phyloP scores from a whole-genome alignment of 2,113 vertebrate genomes.

The Cebus imitator region DNA sequence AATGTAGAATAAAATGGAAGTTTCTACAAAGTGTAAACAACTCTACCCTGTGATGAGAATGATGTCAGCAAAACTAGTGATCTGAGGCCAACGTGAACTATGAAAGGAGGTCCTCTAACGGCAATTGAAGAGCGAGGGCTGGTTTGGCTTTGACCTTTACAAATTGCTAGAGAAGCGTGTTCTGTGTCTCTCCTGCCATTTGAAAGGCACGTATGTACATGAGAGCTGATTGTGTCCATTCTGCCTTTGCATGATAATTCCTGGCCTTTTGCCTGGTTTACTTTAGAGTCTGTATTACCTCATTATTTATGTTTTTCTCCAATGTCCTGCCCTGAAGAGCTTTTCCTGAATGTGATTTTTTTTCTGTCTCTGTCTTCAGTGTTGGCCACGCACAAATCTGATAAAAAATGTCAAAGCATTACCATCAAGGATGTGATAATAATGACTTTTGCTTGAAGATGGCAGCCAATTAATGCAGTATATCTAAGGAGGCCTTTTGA shows the following conservation, averaged over 20 bases:
- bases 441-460: background rate
- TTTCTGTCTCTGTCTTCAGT: constrained; percentile 23
- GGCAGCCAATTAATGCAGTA: background rate
- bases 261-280: constrained; percentile 59
- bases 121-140: constrained; percentile 27
- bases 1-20: background rate
- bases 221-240: background rate
- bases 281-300: constrained; percentile 46
- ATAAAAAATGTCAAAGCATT: background rate
- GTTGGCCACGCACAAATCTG: background rate
- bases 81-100: background rate
- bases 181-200: constrained; percentile 21
- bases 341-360: background rate
- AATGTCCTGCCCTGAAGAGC: background rate
- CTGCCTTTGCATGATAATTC: background rate
- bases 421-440: background rate
- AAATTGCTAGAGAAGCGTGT: background rate
- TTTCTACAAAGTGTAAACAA: background rate
- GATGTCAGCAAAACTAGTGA: background rate
- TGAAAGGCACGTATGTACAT: background rate
- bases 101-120: background rate
- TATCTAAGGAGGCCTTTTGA: background rate
- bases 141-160: constrained; percentile 58
- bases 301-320: constrained; percentile 25
- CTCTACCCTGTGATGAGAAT: background rate